Base-by-base conservation (phyloP, 2,113 vertebrate genomes). In the Nymphicus hollandicus region DNA sequence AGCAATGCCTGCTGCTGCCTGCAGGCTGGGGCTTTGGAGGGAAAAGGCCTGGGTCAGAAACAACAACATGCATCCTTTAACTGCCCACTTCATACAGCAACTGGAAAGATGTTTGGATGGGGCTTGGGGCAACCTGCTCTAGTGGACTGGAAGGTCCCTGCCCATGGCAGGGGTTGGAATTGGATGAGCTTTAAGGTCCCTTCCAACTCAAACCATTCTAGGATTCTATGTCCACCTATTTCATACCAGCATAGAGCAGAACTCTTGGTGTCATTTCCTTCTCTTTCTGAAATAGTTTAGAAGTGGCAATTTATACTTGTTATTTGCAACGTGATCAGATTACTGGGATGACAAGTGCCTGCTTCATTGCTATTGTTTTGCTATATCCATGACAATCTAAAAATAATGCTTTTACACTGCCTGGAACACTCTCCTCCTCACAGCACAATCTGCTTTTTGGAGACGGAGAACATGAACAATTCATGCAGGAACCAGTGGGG, bases 401-500 rank as follows among this genome's bases (percentile, higher is more conserved):
- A 72, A 77, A 23, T 8, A 23, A 77, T 2, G 31, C 39, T 5
- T 60, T 68, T 22, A 4, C 29, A 1, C 46, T 7, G 58, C 65
- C 76, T 47, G 27, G 52, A 29, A 77, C 56, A 43, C 25, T 41
- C 74, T 68, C 27, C 70, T 33, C 15, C 1, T 2, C 64, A 14
- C 16, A 44, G 47, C 35, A 31, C 44, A 27, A 53, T 19, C 33
- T 29, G 56, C 66, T 58, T 58, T 33, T 11, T 31, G 28, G 66
- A 46, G 81, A 35, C 2, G 17, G 68, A 78, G 39, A 23, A n/a
- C 3, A 0, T 1, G 6, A 37, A 25, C 33, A 17, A 28, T 24
- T 19, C 52, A 19, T 0, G 10, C 35, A 39, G 50, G 43, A 55
- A 44, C 7, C 23, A 1, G 3, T 1, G 28, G 3, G 3, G 10